phyloP scores from a whole-genome alignment of 2,888 invertebrate genomes.

The Hyposoter didymator region DNA sequence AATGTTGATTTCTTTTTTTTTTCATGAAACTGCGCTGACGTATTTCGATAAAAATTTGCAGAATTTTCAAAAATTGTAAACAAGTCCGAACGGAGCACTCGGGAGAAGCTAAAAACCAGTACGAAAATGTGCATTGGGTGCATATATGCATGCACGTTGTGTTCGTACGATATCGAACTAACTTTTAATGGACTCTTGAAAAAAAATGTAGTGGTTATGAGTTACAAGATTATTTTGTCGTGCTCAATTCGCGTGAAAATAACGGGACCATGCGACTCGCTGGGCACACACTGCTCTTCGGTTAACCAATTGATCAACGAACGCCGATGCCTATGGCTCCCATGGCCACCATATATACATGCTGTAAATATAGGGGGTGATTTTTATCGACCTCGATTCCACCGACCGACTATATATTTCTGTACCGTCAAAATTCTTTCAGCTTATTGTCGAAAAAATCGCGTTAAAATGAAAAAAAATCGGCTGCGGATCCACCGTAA shows the following conservation, averaged over 20 bases:
- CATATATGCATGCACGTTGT: constrained; percentile 29
- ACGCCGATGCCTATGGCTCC: not conserved
- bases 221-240: constrained; percentile 49
- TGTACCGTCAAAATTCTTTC: constrained; percentile 21
- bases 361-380: constrained; percentile 11
- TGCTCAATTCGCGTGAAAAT: constrained; percentile 27
- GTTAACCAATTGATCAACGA: constrained; percentile 53
- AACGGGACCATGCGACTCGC: constrained; percentile 12
- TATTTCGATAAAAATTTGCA: not conserved
- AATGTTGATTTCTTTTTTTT: too few species aligned
- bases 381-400: constrained; percentile 18
- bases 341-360: not conserved
- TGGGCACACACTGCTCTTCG: constrained; percentile 21
- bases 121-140: not conserved
- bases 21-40: too few species aligned
- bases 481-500: not conserved
- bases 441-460: not conserved
- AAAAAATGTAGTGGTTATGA: constrained; percentile 27
- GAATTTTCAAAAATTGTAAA: not conserved
- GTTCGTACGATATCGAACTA: not conserved
- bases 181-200: constrained; percentile 12
- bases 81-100: not conserved
- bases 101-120: not conserved
- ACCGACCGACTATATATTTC: not conserved
- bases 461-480: too few species aligned